phyloP scores from a whole-genome alignment of 2,113 vertebrate species.

The Hoplias malabaricus region DNA sequence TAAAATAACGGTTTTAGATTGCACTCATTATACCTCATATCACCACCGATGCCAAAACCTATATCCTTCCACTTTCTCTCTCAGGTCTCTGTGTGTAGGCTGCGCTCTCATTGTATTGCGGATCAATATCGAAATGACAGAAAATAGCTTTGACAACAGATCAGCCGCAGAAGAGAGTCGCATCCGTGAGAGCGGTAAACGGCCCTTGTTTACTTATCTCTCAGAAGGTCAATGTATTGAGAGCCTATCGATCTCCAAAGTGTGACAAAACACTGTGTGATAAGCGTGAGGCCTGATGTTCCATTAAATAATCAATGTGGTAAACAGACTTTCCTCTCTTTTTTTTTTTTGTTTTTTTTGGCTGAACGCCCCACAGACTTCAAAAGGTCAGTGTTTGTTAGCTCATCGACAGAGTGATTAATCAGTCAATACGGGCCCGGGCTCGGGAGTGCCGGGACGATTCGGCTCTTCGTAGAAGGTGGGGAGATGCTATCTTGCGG shows the following conservation, averaged over 20 bases:
- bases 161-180: conserved; percentile 25
- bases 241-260: conserved; percentile 79
- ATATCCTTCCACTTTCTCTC: background rate
- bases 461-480: conserved; percentile 20
- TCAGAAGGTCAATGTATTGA: conserved; percentile 85
- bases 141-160: conserved; percentile 40
- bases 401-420: conserved; percentile 96
- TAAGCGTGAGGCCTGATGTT: conserved; percentile 87
- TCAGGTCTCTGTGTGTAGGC: background rate
- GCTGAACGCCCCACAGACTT: conserved; percentile 83
- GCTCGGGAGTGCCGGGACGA: conserved; percentile 57
- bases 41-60: too few relatives aligned
- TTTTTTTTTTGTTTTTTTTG: too few relatives aligned
- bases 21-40: background rate
- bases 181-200: conserved; percentile 34
- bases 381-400: conserved; percentile 95
- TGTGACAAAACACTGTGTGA: conserved; percentile 90
- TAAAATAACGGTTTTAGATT: background rate
- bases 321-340: conserved; percentile 79
- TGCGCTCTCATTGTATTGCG: background rate
- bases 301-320: conserved; percentile 95
- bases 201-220: conserved; percentile 65
- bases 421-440: conserved; percentile 87
- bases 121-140: conserved; percentile 25
- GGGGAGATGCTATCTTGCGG: conserved; percentile 19